Conservation (phyloP, 2,113 vertebrate species). For the Carassius gibelio region DNA sequence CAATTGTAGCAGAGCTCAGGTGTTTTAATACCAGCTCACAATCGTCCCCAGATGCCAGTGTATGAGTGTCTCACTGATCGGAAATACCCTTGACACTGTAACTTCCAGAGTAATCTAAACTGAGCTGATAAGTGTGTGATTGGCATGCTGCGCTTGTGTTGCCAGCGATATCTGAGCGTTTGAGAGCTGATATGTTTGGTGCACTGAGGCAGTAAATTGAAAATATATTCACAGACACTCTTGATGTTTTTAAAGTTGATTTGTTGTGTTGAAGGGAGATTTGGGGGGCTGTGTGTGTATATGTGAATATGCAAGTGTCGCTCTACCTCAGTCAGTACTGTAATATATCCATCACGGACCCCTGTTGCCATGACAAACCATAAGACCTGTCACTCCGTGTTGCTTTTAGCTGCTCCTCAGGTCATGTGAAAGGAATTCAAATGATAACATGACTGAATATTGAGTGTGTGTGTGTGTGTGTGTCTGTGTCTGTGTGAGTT, state of each 20-base stretch:
- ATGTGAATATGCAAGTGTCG: conserved; percentile 32
- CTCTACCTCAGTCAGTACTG: conserved; percentile 31
- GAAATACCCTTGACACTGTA: conserved; percentile 44
- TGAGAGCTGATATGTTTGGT: conserved; percentile 59
- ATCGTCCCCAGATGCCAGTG: background rate
- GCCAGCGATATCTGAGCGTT: conserved; percentile 42
- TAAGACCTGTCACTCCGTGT: conserved; percentile 34
- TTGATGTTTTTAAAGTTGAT: conserved; percentile 63
- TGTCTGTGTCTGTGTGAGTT: conserved; percentile 6
- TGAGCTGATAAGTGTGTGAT: conserved; percentile 41
- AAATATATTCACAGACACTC: conserved; percentile 60
- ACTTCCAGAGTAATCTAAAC: conserved; percentile 46
- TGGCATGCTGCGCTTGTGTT: conserved; percentile 30
- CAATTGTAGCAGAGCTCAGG: conserved; percentile 9
- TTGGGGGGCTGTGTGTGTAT: conserved; percentile 17
- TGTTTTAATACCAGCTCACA: conserved; percentile 35
- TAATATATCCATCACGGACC: conserved; percentile 38
- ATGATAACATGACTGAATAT: background rate
- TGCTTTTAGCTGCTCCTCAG: conserved; percentile 26
- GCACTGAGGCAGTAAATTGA: conserved; percentile 70
- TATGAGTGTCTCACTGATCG: conserved; percentile 17
- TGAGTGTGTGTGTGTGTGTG: no score
- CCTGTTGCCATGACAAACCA: conserved; percentile 43
- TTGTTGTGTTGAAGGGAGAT: conserved; percentile 35
- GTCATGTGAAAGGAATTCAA: conserved; percentile 34